Base-by-base conservation (phyloP, 2,113 vertebrate species). In the Spea multiplicata region DNA sequence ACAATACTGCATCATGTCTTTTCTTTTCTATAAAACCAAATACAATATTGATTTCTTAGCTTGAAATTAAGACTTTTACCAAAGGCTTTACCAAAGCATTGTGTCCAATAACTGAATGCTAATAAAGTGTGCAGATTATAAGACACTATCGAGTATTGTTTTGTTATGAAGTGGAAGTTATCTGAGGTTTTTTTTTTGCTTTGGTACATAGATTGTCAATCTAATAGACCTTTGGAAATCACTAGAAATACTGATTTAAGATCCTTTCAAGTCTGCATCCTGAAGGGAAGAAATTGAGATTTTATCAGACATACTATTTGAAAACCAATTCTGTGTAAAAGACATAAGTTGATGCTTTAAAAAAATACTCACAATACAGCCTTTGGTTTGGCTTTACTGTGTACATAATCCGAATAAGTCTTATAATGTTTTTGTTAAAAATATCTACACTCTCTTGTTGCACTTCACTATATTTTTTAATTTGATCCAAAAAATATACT, bases 161-260 rank as follows among this genome's bases (percentile, higher is more conserved):
- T 86, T 83, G 81, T 80, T 82, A 83, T 82, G 55, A 81, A 80
- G 83, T 88, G 81, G 82, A 86, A 83, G 82, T 86, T 87, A 83
- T 79, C 82, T 83, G 83, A 82, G 85, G 87, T 86, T 53, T 9
- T 59, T 9, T 4, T 66, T 47, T 14, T 78, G 67, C 81, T 80
- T 48, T 79, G 76, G 81, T 71, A 73, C 74, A 71, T n/a, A 62
- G n/a, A 74, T 81, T 82, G 68, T 57, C 72, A 76, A 57, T 68
- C 6, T 16, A 82, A 44, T 80, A 83, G 81, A 82, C 75, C 59
- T 72, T 81, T 82, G 67, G 59, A 78, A 84, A 84, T 83, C 73
- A 80, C n/a, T 9, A 17, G 17, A 76, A 78, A 72, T 70, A 46
- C 62, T 81, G 70, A 72, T 69, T 64, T 59, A 68, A 80, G 80